Evolutionary conservation across 2,888 invertebrate species (phyloP), one percentile per base, ranked within the genome.

Genomic region (Microdon myrmicae): DNA sequence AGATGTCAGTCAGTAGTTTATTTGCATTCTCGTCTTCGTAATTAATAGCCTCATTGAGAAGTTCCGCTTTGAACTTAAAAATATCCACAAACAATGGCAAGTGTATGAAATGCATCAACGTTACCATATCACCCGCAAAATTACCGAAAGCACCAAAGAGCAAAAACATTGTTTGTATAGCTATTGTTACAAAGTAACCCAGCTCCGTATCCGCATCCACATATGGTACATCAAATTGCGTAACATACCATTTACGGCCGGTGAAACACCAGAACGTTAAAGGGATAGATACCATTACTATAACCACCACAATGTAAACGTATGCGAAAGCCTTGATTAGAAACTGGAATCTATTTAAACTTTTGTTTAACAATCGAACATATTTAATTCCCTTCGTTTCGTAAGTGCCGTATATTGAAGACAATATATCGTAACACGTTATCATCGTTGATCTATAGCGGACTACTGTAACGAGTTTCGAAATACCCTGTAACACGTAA

Each of bases 201-300:
- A 44, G 16, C 10, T 59, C 19, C 0, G 69, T 71, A 0, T 48
- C 6, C 4, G 67, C 35, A 53, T 71, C 70, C 1, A 74, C 1
- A 1, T 51, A 49, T 0, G 74, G 73, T 4, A 74, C 20, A 8
- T 67, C 56, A 34, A 69, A 72, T 10, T 72, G 71, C 68, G 73
- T 69, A 0, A 69, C 44, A 8, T 69, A 14, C 2, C 54, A 39
- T 1, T 64, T 51, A 3, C 22, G 22, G 2, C 68, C 69, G 0
- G 45, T 68, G 0, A 56, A 1, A 0, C 39, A 1, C 0, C 55
- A 14, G 1, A 60, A 22, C 1, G 56, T 6, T 1, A 69, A 1
- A 0, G 71, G 67, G 5, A 53, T 28, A 6, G 34, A 0, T 8
- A 67, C 19, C 1, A 60, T 19, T 2, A 49, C 49, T 1, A 23